phyloP scores from a whole-genome alignment of 1,140 invertebrate species.

The Calephelis nemesis region DNA sequence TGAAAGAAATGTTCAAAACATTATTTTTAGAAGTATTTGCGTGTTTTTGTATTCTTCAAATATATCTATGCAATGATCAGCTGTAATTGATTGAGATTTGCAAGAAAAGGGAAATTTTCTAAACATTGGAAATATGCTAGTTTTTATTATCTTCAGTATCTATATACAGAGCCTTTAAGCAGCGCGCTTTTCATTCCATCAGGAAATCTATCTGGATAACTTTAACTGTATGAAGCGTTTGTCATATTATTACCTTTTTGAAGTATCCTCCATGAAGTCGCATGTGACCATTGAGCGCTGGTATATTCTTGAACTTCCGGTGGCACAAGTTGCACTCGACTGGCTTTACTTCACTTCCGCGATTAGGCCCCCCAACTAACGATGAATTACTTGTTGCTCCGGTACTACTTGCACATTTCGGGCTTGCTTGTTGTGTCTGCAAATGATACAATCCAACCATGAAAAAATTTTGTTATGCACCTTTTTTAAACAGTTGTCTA shows the following conservation, averaged over 20 bases:
- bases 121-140: too few species aligned
- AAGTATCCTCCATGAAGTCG: slow-evolving; percentile 97
- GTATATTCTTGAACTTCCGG: slow-evolving; percentile 97
- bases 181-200: too few species aligned
- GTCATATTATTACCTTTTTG: slow-evolving; percentile 86
- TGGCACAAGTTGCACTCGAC: slow-evolving; percentile 97
- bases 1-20: slow-evolving; percentile 53
- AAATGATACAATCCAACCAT: slow-evolving; percentile 29
- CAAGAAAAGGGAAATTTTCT: too few species aligned
- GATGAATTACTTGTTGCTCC: not conserved
- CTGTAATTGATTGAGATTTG: too few species aligned
- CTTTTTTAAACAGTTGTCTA: too few species aligned
- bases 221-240: slow-evolving; percentile 67
- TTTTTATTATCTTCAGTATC: too few species aligned
- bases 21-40: too few species aligned
- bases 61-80: too few species aligned
- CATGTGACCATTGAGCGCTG: slow-evolving; percentile 98
- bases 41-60: too few species aligned
- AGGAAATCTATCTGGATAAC: too few species aligned
- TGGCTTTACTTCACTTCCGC: slow-evolving; percentile 81
- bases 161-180: too few species aligned
- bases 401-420: slow-evolving; percentile 46
- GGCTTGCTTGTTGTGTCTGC: slow-evolving; percentile 60
- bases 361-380: slow-evolving; percentile 29
- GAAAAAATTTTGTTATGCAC: too few species aligned